Conservation (phyloP, 2,888 invertebrate genomes). For the Drosophila merina region DNA sequence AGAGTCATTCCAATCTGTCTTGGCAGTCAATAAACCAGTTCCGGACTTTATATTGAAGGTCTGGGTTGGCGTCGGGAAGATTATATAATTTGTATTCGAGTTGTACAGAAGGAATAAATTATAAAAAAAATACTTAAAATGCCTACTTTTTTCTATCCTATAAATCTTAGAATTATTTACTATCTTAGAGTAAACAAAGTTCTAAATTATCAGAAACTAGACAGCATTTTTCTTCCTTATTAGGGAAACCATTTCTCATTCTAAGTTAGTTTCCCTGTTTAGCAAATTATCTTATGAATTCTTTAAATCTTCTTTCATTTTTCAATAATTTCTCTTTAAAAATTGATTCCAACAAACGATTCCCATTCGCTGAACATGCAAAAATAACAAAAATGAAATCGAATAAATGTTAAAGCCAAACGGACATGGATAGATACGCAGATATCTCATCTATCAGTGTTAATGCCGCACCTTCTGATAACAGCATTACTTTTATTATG, state of each 20-base stretch:
- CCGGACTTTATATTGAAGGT: slow-evolving; percentile 49
- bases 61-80: slow-evolving; percentile 37
- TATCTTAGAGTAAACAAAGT: slow-evolving; percentile 1
- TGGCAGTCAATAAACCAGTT: slow-evolving; percentile 52
- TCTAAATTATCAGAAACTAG: background rate
- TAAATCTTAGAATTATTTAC: background rate
- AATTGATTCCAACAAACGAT: slow-evolving; percentile 28
- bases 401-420: slow-evolving; percentile 9
- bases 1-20: slow-evolving; percentile 30
- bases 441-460: slow-evolving; percentile 25
- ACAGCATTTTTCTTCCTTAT: no score
- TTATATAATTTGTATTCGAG: slow-evolving; percentile 5
- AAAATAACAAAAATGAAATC: slow-evolving; percentile 6
- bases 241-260: no score
- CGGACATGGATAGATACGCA: slow-evolving; percentile 6
- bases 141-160: no score
- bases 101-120: background rate
- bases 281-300: background rate
- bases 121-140: no score
- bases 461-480: slow-evolving; percentile 49
- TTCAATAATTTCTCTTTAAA: slow-evolving; percentile 7
- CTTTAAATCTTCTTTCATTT: slow-evolving; percentile 4
- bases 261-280: no score
- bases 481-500: slow-evolving; percentile 57
- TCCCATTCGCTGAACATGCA: slow-evolving; percentile 26